These are phyloP conservation scores for Spheniscus mendiculus DNA, from an alignment of 2,113 vertebrate genomes.

Conservation along the genomic window DNA sequence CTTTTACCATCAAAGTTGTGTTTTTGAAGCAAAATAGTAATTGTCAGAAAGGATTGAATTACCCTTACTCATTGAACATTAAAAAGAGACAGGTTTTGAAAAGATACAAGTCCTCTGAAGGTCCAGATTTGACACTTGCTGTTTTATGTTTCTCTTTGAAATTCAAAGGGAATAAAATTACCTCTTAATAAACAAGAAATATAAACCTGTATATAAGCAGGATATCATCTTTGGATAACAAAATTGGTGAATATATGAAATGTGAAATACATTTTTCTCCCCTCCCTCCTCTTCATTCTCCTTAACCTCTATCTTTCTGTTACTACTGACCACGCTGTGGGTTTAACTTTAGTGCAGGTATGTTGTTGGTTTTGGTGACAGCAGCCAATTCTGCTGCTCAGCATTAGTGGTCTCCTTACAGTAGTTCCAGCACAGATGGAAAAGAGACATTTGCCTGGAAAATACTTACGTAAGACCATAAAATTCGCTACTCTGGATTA, in stretches of 20 bases:
- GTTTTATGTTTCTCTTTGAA: background rate
- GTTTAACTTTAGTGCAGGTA: background rate
- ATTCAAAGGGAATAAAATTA: background rate
- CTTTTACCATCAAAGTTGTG: background rate
- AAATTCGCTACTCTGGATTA: background rate
- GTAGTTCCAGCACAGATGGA: background rate
- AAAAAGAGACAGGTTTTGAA: background rate
- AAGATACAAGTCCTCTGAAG: background rate
- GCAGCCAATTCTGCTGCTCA: background rate
- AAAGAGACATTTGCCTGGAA: background rate
- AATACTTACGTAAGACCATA: background rate
- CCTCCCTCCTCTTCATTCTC: background rate
- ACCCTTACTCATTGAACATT: background rate
- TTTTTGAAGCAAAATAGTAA: background rate
- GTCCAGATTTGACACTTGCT: background rate
- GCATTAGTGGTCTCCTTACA: background rate
- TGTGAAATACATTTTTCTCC: background rate
- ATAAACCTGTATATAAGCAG: background rate
- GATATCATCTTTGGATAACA: background rate
- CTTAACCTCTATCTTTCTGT: background rate
- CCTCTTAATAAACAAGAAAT: background rate
- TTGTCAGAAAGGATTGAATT: background rate
- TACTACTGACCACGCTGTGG: background rate
- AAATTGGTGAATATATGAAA: background rate
- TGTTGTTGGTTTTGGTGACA: background rate